Percentiles rank a stretch among this genome's conserved stretches.
phyloP scores from a whole-genome alignment of 2,797 vertebrate genomes.

The Acrossocheilus fasciatus region DNA sequence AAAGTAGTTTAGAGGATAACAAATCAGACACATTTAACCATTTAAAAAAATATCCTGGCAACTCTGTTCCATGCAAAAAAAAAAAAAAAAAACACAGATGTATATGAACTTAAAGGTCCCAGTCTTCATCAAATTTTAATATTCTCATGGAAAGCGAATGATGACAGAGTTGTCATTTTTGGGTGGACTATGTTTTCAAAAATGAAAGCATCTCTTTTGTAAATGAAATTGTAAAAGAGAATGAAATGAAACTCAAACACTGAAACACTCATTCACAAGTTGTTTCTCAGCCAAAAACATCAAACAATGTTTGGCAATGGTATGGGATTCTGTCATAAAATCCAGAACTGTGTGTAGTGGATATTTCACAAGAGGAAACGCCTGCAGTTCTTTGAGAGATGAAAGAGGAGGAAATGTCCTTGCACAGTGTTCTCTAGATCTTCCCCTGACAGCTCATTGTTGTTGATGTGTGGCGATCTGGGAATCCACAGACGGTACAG shows the following conservation, averaged over 20 bases:
- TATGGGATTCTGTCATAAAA: not conserved
- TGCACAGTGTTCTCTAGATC: not conserved
- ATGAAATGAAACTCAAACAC: not conserved
- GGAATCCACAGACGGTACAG: not conserved
- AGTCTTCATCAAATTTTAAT: too few species aligned
- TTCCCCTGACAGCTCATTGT: not conserved
- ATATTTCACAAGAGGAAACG: constrained; percentile 1
- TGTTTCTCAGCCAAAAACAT: not conserved
- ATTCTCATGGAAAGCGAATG: too few species aligned
- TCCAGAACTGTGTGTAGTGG: not conserved
- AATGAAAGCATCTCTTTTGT: not conserved
- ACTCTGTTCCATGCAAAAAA: too few species aligned
- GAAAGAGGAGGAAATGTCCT: not conserved
- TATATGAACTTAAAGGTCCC: too few species aligned
- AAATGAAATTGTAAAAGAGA: not conserved
- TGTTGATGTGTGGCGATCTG: not conserved
- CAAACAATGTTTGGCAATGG: not conserved
- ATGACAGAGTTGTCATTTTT: too few species aligned
- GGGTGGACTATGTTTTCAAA: not conserved
- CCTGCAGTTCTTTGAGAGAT: not conserved
- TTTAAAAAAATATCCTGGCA: too few species aligned
- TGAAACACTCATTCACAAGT: not conserved
- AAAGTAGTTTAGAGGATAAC: not conserved
- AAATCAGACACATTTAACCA: not conserved
- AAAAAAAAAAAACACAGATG: too few species aligned